phyloP scores from a whole-genome alignment of 2,113 vertebrate genomes.

The Lophochroa leadbeateri region DNA sequence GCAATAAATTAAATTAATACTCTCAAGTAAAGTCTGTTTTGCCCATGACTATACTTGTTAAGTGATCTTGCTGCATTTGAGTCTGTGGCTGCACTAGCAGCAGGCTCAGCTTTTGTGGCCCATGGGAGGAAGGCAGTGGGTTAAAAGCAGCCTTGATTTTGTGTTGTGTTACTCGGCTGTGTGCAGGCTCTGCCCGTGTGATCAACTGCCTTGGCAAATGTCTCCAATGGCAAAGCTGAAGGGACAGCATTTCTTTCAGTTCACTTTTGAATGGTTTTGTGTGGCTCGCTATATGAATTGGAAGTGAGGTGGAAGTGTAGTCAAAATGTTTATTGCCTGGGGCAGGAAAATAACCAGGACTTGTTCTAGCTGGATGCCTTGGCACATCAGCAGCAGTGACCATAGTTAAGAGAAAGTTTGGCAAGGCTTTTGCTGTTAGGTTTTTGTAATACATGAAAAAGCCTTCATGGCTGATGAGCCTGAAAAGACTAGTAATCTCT shows the following conservation, averaged over 20 bases:
- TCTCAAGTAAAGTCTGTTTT: neutral
- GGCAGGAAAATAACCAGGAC: slow-evolving; percentile 38
- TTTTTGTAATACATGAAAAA: slow-evolving; percentile 8
- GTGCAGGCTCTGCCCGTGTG: neutral
- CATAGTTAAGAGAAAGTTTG: slow-evolving; percentile 17
- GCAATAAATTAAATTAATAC: neutral
- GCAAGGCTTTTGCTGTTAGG: neutral
- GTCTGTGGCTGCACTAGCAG: neutral
- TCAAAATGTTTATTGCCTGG: slow-evolving; percentile 15
- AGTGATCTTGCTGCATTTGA: neutral
- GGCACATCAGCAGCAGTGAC: neutral
- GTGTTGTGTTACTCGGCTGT: neutral
- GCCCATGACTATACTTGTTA: neutral
- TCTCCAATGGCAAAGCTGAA: neutral
- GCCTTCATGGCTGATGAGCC: neutral
- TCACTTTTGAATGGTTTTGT: neutral
- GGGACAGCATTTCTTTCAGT: neutral
- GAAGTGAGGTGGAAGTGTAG: neutral
- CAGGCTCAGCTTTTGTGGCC: neutral
- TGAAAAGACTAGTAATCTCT: neutral
- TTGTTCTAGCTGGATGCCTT: slow-evolving; percentile 25
- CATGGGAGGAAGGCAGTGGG: neutral
- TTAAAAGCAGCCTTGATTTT: neutral
- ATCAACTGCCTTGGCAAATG: neutral
- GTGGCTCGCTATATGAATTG: neutral